These are phyloP conservation scores for Caenorhabditis uteleia DNA, from an alignment of 2,888 invertebrate genomes.

Conservation along the genomic window DNA sequence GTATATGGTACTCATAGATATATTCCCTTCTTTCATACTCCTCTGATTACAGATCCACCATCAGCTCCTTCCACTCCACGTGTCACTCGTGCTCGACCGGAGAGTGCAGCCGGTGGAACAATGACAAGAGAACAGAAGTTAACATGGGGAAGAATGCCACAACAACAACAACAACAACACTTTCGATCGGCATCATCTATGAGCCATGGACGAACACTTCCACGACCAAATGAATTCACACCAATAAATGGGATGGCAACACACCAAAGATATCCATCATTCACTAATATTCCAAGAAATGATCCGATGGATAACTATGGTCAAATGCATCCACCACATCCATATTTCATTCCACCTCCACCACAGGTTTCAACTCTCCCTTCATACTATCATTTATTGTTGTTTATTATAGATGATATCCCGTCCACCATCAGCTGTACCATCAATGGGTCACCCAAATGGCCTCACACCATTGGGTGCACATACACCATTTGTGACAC, in stretches of 20 bases:
- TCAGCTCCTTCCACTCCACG: conserved; percentile 29
- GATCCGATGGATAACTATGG: conserved; percentile 1
- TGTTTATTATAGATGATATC: conserved; percentile 13
- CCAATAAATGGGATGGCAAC: conserved; percentile 19
- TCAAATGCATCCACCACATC: conserved; percentile 5
- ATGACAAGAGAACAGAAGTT: conserved; percentile 35
- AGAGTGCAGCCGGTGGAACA: conserved; percentile 27
- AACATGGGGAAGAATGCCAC: conserved; percentile 29
- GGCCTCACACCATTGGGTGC: conserved; percentile 10
- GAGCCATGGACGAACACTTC: conserved; percentile 23
- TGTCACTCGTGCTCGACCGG: conserved; percentile 25
- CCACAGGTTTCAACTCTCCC: too few species aligned
- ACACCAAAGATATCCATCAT: conserved; percentile 27
- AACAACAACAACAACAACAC: conserved; percentile 7
- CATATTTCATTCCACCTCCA: conserved; percentile 5
- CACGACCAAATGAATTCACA: conserved; percentile 22
- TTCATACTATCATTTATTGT: too few species aligned
- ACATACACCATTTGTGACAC: conserved; percentile 9
- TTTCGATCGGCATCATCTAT: conserved; percentile 35
- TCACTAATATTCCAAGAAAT: conserved; percentile 18
- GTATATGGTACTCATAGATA: conserved; percentile 3
- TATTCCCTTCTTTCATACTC: neutral
- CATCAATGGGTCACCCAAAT: conserved; percentile 25
- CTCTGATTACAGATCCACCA: conserved; percentile 14
- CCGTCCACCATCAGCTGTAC: conserved; percentile 30